phyloP scores from a whole-genome alignment of 2,113 vertebrate genomes.

The Microtus oregoni region DNA sequence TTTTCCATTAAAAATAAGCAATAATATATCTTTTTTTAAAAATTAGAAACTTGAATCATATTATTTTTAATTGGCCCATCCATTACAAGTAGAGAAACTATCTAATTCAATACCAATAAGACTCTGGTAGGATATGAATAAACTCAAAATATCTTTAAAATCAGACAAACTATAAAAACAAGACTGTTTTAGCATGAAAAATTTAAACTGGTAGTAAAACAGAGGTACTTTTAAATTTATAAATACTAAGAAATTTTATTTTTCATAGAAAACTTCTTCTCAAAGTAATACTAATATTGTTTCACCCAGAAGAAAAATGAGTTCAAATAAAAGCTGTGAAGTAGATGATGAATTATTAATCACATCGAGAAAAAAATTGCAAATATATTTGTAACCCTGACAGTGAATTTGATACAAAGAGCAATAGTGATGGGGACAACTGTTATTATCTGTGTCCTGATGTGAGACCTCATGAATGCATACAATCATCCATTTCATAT shows the following conservation, averaged over 20 bases:
- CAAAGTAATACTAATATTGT: not conserved
- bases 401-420: not conserved
- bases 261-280: not conserved
- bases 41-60: not conserved
- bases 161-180: not conserved
- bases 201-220: not conserved
- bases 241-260: not conserved
- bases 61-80: not conserved
- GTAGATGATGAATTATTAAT: not conserved
- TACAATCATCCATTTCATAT: not conserved
- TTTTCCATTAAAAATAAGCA: not conserved
- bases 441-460: not conserved
- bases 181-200: not conserved
- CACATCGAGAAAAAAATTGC: not conserved
- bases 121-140: not conserved
- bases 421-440: not conserved
- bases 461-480: not conserved
- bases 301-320: not conserved
- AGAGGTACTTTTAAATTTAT: not conserved
- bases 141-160: not conserved
- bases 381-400: not conserved
- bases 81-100: too few species aligned
- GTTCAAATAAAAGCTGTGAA: not conserved
- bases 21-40: not conserved
- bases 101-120: not conserved